phyloP scores from a whole-genome alignment of 64 coral and sea anemone genomes.

The Pocillopora verrucosa region DNA sequence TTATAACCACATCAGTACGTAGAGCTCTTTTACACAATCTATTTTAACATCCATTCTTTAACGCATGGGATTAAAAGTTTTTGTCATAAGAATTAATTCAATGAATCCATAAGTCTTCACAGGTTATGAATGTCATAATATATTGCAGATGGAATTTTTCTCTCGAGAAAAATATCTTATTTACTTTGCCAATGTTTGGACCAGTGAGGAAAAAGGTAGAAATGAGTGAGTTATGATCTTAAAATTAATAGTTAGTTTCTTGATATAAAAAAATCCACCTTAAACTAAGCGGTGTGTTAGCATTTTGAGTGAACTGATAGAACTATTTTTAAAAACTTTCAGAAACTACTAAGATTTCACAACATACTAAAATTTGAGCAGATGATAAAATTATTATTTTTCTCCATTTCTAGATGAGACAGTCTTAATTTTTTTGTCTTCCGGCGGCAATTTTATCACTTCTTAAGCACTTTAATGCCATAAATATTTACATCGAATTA shows the following conservation, averaged over 20 bases:
- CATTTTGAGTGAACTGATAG: no score
- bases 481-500: neutral
- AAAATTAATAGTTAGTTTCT: neutral
- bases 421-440: no score
- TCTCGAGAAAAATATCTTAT: neutral
- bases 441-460: neutral
- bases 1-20: neutral
- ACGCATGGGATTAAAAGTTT: neutral
- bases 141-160: neutral
- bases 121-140: neutral
- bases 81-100: neutral
- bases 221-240: no score
- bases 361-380: no score
- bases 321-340: no score
- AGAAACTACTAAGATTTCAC: no score
- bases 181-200: neutral
- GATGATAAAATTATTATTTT: no score
- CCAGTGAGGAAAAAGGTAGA: neutral
- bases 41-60: neutral
- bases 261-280: neutral
- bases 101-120: neutral
- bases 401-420: no score
- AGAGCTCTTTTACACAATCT: neutral
- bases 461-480: neutral
- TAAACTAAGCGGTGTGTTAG: neutral